Conservation (phyloP, 2,113 vertebrate genomes). For the Gavialis gangeticus region DNA sequence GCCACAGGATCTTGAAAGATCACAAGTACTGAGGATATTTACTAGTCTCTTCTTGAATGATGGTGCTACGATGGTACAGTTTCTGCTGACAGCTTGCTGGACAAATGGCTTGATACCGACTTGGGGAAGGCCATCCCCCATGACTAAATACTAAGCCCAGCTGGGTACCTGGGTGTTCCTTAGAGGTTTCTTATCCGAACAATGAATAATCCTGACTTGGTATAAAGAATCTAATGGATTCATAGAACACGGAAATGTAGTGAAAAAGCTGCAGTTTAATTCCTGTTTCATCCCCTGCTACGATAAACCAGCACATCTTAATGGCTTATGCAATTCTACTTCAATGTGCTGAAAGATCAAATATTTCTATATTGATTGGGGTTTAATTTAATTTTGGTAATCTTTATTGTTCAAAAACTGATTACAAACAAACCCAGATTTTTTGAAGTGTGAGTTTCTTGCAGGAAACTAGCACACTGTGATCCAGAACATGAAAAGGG, state of each 20-base stretch:
- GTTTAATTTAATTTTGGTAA: neutral
- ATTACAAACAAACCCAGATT: neutral
- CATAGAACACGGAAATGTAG: neutral
- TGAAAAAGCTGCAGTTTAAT: neutral
- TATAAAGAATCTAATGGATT: neutral
- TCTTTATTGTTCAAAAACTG: neutral
- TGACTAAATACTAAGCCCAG: neutral
- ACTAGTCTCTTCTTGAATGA: neutral
- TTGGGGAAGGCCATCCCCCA: neutral
- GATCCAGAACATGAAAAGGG: neutral
- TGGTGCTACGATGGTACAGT: neutral
- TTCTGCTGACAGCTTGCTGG: neutral
- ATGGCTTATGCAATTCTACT: neutral
- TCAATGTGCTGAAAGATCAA: neutral
- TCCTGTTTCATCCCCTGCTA: neutral
- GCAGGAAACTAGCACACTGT: neutral
- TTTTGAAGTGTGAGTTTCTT: neutral
- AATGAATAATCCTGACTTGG: neutral
- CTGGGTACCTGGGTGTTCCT: neutral
- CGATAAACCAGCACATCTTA: neutral
- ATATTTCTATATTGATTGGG: neutral
- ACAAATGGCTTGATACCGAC: neutral
- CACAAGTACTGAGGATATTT: neutral
- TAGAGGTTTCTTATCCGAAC: neutral
- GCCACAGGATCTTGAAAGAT: neutral